phyloP scores from a whole-genome alignment of 2,113 vertebrate genomes.

The Ceratotherium simum region DNA sequence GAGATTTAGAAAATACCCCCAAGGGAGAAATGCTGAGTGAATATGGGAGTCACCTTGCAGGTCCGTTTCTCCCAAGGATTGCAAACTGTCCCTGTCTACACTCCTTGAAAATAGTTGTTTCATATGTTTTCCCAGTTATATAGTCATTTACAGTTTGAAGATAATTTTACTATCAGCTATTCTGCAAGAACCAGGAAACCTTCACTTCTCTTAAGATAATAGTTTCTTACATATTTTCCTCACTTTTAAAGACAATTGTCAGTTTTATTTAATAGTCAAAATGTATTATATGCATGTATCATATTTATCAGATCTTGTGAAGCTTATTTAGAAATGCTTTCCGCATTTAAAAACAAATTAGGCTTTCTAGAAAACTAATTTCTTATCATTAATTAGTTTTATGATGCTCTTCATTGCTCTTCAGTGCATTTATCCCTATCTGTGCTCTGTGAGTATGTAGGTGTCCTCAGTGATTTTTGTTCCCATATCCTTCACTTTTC shows the following conservation, averaged over 20 bases:
- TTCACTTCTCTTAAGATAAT: too few relatives aligned
- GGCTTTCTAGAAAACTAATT: not conserved
- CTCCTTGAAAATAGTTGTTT: too few relatives aligned
- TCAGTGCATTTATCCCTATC: not conserved
- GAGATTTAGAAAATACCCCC: too few relatives aligned
- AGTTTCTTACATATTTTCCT: not conserved
- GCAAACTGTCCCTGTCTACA: too few relatives aligned
- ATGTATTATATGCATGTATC: not conserved
- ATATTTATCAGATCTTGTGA: not conserved
- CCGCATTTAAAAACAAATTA: not conserved
- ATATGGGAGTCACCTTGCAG: too few relatives aligned
- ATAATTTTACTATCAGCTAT: too few relatives aligned
- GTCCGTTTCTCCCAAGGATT: too few relatives aligned
- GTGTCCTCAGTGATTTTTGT: not conserved
- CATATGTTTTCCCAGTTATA: too few relatives aligned
- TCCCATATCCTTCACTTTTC: not conserved
- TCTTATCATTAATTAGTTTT: not conserved
- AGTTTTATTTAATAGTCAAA: not conserved
- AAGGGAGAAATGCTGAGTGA: too few relatives aligned
- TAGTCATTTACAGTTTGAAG: too few relatives aligned
- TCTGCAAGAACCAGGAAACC: too few relatives aligned
- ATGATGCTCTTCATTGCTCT: not conserved
- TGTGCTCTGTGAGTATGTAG: not conserved
- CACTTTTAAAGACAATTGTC: not conserved
- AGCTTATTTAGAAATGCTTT: not conserved